Evolutionary conservation across 2,888 invertebrate genomes (phyloP).

Genomic region (Apamea sordens): DNA sequence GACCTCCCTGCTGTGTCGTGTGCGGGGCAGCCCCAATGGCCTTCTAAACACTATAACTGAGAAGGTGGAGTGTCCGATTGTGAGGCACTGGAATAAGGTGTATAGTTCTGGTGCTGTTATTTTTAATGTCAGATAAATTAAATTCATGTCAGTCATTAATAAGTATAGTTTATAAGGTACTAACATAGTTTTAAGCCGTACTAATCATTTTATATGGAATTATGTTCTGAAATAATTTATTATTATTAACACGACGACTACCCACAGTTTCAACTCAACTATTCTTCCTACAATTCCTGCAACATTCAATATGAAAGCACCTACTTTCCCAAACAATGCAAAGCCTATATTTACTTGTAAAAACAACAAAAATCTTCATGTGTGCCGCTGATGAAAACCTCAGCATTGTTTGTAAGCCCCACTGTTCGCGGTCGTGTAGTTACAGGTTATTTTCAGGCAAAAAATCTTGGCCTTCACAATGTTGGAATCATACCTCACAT

Average conservation of each 20-base stretch:
- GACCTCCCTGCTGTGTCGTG: no score
- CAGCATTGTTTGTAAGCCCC: constrained; percentile 53
- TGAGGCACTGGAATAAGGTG: no score
- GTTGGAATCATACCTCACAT: constrained; percentile 34
- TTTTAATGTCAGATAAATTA: no score
- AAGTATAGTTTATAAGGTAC: no score
- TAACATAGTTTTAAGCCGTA: no score
- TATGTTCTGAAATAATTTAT: no score
- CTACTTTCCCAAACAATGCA: constrained; percentile 37
- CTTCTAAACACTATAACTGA: no score
- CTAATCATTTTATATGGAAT: no score
- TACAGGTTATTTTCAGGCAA: constrained; percentile 47
- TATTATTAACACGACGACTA: not conserved
- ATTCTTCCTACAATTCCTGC: not conserved
- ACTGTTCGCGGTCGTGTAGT: constrained; percentile 41
- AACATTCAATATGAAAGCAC: constrained; percentile 4
- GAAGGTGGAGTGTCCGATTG: no score
- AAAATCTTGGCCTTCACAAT: constrained; percentile 53
- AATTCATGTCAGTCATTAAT: no score
- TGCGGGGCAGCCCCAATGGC: no score
- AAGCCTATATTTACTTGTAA: constrained; percentile 38
- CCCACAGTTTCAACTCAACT: not conserved
- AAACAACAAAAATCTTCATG: constrained; percentile 44
- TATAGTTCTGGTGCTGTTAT: no score
- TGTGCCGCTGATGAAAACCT: constrained; percentile 57